Conservation (phyloP, 2,888 invertebrate species). For the Conus canariensis region DNA sequence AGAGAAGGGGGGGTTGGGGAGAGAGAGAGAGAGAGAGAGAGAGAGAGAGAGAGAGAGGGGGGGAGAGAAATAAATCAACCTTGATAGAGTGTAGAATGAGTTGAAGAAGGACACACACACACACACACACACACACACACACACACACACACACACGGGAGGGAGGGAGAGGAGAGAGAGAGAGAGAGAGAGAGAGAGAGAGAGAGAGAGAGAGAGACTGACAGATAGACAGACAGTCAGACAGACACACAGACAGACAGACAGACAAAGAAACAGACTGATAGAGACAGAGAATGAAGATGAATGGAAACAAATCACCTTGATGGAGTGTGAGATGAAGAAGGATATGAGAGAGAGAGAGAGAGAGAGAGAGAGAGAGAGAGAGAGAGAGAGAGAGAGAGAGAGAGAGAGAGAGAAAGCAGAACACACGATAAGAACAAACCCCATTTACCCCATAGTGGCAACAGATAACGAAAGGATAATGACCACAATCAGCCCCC, state of each 20-base stretch:
- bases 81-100: too few species aligned
- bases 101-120: too few species aligned
- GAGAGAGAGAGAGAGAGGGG: not conserved
- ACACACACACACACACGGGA: too few species aligned
- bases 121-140: too few species aligned
- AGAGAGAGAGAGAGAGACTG: not conserved
- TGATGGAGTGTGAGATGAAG: not conserved
- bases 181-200: slow-evolving; percentile 12
- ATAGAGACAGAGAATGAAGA: not conserved
- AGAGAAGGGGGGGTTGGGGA: too few species aligned
- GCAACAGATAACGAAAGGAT: not conserved
- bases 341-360: not conserved
- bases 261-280: not conserved
- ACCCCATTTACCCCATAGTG: not conserved
- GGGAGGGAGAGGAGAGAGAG: not conserved
- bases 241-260: not conserved
- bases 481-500: not conserved
- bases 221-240: not conserved
- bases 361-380: not conserved
- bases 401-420: not conserved
- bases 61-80: not conserved
- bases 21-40: not conserved
- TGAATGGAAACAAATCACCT: not conserved
- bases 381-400: slow-evolving; percentile 5
- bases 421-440: not conserved